phyloP scores from a whole-genome alignment of 2,888 invertebrate genomes.

The Homarus gammarus region DNA sequence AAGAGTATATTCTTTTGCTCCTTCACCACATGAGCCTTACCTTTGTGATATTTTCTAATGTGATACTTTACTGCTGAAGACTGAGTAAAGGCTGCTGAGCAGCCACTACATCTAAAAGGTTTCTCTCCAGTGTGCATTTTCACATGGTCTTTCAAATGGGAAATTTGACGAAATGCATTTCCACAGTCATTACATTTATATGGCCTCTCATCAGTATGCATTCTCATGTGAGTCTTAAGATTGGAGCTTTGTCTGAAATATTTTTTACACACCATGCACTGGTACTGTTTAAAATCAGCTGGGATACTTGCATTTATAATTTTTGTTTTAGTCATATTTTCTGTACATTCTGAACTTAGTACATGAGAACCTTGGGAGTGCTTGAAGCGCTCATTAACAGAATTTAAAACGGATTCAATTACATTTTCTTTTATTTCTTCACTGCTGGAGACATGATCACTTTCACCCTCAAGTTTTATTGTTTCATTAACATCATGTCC shows the following conservation, averaged over 20 bases:
- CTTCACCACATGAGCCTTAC: conserved; percentile 17
- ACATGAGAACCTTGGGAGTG: not conserved
- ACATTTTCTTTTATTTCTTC: not conserved
- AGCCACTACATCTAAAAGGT: conserved; percentile 39
- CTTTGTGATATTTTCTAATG: conserved; percentile 36
- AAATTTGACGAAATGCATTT: conserved; percentile 37
- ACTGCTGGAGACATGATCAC: not conserved
- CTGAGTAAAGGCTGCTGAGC: conserved; percentile 28
- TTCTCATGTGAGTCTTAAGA: conserved; percentile 29
- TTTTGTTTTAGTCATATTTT: not conserved
- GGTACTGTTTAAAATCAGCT: not conserved
- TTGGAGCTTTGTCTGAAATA: conserved; percentile 24
- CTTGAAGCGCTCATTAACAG: not conserved
- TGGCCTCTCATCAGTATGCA: conserved; percentile 31
- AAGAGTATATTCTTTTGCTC: not conserved
- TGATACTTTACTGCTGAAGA: conserved; percentile 32
- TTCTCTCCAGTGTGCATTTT: conserved; percentile 46
- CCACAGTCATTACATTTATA: conserved; percentile 36
- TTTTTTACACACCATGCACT: conserved; percentile 22
- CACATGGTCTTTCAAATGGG: conserved; percentile 39
- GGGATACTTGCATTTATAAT: not conserved
- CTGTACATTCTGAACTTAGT: not conserved
- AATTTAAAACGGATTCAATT: not conserved
- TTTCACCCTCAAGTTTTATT: not conserved
- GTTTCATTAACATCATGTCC: not conserved